Conservation (phyloP, 2,888 invertebrate species). For the Dolichomitus sp. region DNA sequence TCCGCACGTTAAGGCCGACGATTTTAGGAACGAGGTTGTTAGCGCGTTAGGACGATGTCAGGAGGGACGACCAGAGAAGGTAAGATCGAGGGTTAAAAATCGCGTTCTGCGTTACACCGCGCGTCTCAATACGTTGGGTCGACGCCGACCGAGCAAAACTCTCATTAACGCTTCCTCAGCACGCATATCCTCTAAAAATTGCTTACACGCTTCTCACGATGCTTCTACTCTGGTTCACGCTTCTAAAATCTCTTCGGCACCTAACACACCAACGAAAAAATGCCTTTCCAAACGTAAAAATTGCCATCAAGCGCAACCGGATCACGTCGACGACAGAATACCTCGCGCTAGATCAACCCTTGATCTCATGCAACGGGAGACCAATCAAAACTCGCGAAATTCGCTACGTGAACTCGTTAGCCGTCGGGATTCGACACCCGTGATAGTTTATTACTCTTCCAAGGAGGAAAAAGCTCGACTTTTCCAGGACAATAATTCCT, state of each 20-base stretch:
- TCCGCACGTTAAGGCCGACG: constrained; percentile 44
- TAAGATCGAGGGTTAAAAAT: constrained; percentile 84
- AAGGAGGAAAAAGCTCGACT: constrained; percentile 45
- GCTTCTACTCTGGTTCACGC: constrained; percentile 49
- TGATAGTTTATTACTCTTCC: constrained; percentile 69
- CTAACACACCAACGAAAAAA: neutral
- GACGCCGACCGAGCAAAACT: constrained; percentile 16
- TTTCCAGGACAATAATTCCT: constrained; percentile 9
- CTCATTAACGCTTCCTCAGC: constrained; percentile 47
- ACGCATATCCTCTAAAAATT: constrained; percentile 37
- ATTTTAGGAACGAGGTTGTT: constrained; percentile 55
- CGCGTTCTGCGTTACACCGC: constrained; percentile 71
- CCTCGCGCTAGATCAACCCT: constrained; percentile 49
- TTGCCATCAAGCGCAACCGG: constrained; percentile 5
- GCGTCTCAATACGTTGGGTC: constrained; percentile 49
- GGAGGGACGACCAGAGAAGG: constrained; percentile 78
- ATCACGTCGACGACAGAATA: constrained; percentile 58
- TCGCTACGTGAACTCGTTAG: constrained; percentile 56
- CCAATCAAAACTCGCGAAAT: constrained; percentile 67
- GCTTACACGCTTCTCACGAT: constrained; percentile 35
- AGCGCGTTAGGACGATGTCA: constrained; percentile 57
- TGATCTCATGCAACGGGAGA: constrained; percentile 58
- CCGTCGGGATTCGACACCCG: constrained; percentile 56
- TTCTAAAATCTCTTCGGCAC: constrained; percentile 31
- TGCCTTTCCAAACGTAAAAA: constrained; percentile 1